These are phyloP conservation scores for Psilanteris sp. DNA, from an alignment of 1,140 invertebrate species.

Conservation along the genomic window DNA sequence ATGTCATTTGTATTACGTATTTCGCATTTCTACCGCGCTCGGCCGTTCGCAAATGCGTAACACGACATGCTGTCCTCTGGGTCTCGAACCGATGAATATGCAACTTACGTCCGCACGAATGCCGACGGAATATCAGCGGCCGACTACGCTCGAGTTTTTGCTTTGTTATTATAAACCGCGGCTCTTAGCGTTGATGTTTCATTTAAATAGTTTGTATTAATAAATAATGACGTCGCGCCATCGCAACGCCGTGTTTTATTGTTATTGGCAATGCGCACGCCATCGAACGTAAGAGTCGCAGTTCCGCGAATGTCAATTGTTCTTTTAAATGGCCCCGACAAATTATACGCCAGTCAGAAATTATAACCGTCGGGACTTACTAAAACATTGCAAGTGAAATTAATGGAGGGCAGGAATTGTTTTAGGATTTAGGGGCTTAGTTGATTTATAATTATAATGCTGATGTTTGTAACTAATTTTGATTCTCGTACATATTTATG, in stretches of 20 bases:
- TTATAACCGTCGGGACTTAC: slow-evolving; percentile 11
- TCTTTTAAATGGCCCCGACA: not conserved
- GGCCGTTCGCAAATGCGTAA: slow-evolving; percentile 6
- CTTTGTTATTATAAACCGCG: too few species aligned
- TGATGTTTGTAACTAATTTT: slow-evolving; percentile 17
- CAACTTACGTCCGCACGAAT: slow-evolving; percentile 20
- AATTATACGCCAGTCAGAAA: slow-evolving; percentile 2
- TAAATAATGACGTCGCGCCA: too few species aligned
- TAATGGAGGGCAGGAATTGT: slow-evolving; percentile 5
- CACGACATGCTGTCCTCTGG: slow-evolving; percentile 5
- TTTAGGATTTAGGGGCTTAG: slow-evolving; percentile 6
- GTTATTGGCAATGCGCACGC: too few species aligned
- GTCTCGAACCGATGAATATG: slow-evolving; percentile 22
- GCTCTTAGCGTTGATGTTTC: too few species aligned
- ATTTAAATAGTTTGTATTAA: too few species aligned
- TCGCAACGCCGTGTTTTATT: too few species aligned
- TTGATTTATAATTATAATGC: slow-evolving; percentile 7
- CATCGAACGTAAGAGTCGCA: not conserved
- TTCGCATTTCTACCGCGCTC: too few species aligned
- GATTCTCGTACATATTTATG: slow-evolving; percentile 4
- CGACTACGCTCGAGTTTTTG: too few species aligned
- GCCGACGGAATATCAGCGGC: too few species aligned
- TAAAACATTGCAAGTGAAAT: slow-evolving; percentile 1
- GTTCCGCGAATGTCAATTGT: not conserved
- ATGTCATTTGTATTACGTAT: too few species aligned